Evolutionary conservation across 2,797 vertebrate genomes (phyloP), one percentile per base, ranked within the genome.

Genomic region (Clarias laeviceps): DNA sequence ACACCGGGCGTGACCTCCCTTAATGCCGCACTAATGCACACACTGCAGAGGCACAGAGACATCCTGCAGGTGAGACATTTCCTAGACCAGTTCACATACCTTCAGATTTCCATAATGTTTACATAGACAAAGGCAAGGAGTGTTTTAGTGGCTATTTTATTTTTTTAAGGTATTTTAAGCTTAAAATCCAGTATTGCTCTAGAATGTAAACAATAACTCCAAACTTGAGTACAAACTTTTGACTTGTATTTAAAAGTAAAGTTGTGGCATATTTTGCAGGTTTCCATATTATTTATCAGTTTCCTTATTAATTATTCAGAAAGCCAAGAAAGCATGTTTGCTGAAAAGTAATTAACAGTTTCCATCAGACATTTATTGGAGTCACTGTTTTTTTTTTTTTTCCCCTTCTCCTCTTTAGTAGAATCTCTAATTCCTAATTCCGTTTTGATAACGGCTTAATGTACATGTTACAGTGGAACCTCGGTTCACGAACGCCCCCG

Each of bases 1-100:
- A 95, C 96, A 0, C 96, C 98, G 0, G 97, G 97, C 8, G 95
- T 97, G 2, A 95, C 97, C 0, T 97, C 98, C 34, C 94, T 97
- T 90, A 99, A 99, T 0, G 97, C 98, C 17, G 98, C 98, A 0
- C 94, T 99, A 84, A 99, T 99, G 98, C 98, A 99, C 90, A 99
- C 98, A 0, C 94, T 99, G 80, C 98, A 99, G 92, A 96, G 98
- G 90, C 98, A 99, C 86, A 94, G 98, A 94, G 98, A 99, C 93
- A 99, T 99, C 85, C 85, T 99, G 32, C 98, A 99, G 97, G 98
- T 99, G 90, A 89, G 89, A 80, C 79, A 54, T 27, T 9, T 54
- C 37, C n/a, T 15, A 54, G 17, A 72, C 32, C 32, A 5, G 24
- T 64, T 45, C 24, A 62, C 0, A 37, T 17, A 62, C 32, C 1